A percentile compares a stretch with the other conserved stretches of the same genome.
phyloP scores from a whole-genome alignment of 2,113 vertebrate species.

The Macquaria ambigua region DNA sequence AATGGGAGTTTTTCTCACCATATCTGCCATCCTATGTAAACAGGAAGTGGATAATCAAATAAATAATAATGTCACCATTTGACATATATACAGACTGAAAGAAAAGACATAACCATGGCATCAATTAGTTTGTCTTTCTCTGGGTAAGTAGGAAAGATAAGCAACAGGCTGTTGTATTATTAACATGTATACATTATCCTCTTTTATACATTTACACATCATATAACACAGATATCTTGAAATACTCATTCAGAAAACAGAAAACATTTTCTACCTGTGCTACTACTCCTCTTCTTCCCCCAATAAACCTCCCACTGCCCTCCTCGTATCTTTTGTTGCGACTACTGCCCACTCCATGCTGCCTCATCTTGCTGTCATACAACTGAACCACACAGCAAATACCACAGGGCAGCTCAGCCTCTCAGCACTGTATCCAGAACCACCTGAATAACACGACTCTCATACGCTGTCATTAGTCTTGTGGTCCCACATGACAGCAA shows the following conservation, averaged over 20 bases:
- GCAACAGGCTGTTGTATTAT: not conserved
- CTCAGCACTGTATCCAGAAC: constrained; percentile 28
- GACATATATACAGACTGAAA: not conserved
- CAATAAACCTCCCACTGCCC: constrained; percentile 37
- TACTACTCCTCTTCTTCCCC: constrained; percentile 15
- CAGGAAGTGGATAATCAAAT: constrained; percentile 5
- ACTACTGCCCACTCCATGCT: constrained; percentile 53
- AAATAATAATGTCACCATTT: not conserved
- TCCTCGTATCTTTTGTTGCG: constrained; percentile 45
- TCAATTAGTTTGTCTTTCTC: not conserved
- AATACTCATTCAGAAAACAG: not conserved
- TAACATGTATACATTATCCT: not conserved
- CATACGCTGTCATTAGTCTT: constrained; percentile 19
- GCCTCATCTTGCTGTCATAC: constrained; percentile 66
- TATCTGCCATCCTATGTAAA: not conserved
- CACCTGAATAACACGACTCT: constrained; percentile 52
- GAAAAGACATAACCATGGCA: not conserved
- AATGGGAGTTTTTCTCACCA: not conserved
- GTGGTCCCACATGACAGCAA: constrained; percentile 42
- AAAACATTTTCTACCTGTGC: constrained; percentile 1
- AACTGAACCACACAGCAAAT: constrained; percentile 48
- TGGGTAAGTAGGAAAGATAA: not conserved
- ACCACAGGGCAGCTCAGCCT: constrained; percentile 54
- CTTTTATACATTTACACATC: not conserved
- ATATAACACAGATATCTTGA: not conserved